These are phyloP conservation scores for Nymphalis polychloros DNA, from an alignment of 2,888 invertebrate species.

Conservation along the genomic window DNA sequence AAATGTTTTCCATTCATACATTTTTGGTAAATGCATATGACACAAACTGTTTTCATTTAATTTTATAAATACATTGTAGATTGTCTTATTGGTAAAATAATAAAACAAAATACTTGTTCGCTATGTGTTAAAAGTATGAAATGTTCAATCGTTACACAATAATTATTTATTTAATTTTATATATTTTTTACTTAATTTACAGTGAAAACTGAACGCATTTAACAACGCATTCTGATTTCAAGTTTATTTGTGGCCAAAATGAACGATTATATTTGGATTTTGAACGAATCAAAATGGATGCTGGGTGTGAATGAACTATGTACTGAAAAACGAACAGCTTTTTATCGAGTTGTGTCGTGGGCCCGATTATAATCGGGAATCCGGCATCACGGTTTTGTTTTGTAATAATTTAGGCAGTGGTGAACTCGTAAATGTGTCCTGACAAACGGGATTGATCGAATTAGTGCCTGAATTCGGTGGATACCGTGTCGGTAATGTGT, in stretches of 20 bases:
- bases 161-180: no score
- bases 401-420: slow-evolving; percentile 63
- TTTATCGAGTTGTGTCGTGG: slow-evolving; percentile 80
- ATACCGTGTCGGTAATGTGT: slow-evolving; percentile 79
- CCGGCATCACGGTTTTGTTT: slow-evolving; percentile 70
- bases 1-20: no score
- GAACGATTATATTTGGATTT: slow-evolving; percentile 77
- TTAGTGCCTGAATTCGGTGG: slow-evolving; percentile 65
- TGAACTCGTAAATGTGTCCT: slow-evolving; percentile 58
- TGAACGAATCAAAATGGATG: slow-evolving; percentile 83
- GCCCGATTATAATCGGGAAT: slow-evolving; percentile 74
- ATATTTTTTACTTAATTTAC: background rate
- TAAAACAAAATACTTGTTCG: no score
- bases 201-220: slow-evolving; percentile 38
- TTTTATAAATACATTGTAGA: no score
- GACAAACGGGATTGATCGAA: slow-evolving; percentile 52
- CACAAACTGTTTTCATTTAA: no score
- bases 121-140: no score
- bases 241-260: slow-evolving; percentile 65
- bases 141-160: no score
- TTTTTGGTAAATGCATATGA: no score
- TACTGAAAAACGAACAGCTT: slow-evolving; percentile 80
- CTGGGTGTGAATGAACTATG: slow-evolving; percentile 82
- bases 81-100: no score
- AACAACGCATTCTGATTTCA: slow-evolving; percentile 57